phyloP scores from a whole-genome alignment of 2,888 invertebrate genomes.

The Fabriciana adippe region DNA sequence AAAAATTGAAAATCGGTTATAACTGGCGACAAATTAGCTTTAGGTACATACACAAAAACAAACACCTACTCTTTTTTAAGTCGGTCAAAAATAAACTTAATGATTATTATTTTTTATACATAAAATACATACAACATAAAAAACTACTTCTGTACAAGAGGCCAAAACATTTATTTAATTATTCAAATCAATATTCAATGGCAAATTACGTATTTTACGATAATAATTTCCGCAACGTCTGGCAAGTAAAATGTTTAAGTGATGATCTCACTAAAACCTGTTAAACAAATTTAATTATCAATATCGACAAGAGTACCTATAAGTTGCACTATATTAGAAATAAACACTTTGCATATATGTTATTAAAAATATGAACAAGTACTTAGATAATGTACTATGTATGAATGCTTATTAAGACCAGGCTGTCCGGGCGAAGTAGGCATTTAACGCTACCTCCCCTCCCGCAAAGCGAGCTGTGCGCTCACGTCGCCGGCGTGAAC shows the following conservation, averaged over 20 bases:
- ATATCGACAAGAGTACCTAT: background rate
- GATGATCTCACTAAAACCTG: background rate
- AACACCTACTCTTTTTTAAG: too few relatives aligned
- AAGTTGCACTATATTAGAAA: background rate
- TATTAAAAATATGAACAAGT: background rate
- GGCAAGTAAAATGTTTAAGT: constrained; percentile 3
- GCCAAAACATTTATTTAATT: background rate
- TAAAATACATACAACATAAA: background rate
- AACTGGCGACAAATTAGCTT: too few relatives aligned
- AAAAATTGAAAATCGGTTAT: too few relatives aligned
- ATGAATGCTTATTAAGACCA: too few relatives aligned
- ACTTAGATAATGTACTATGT: background rate
- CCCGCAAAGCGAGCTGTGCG: too few relatives aligned
- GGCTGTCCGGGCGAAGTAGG: too few relatives aligned
- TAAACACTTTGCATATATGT: background rate
- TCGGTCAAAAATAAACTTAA: too few relatives aligned
- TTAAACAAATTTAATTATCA: constrained; percentile 1
- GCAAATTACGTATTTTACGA: constrained; percentile 2
- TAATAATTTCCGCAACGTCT: constrained; percentile 7
- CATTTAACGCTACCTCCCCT: too few relatives aligned
- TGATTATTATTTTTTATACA: too few relatives aligned
- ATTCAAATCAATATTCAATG: background rate
- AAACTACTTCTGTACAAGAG: background rate
- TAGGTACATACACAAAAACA: too few relatives aligned
- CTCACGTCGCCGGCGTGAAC: too few relatives aligned